Evolutionary conservation across 2,888 invertebrate genomes (phyloP), one percentile per base, ranked within the genome.

Genomic region (Polydrusus tereticollis): DNA sequence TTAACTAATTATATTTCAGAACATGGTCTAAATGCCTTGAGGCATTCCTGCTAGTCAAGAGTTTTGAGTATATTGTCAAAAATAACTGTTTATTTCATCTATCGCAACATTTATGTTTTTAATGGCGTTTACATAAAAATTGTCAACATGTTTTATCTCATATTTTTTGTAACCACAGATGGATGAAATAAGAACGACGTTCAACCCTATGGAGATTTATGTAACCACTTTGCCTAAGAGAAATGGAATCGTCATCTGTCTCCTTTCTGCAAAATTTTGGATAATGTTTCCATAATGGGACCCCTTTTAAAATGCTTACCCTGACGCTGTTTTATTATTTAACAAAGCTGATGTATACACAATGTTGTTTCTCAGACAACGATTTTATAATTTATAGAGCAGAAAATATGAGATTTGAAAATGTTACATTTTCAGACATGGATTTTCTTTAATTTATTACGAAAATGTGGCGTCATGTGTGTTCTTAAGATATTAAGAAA

Each of bases 1-100:
- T 64, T 16, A 26, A 14, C 64, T 64, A 64, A 64, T 64, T 18
- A 64, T 64, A 64, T 33, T 64, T 64, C 23, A 23, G 64, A 50
- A 64, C 52, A 55, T 64, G 21, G 52, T 50, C 52, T 36, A 50
- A 23, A 7, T 20, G 52, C 52, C 38, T 52, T 16, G 50, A 47
- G 23, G 33, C 63, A n/a, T n/a, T 33, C 16, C 29, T 29, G 33
- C 16, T 12, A 47, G 6, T 21, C n/a, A n/a, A 47, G 47, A 12
- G 47, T 47, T 20, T 47, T 21, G 12, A 12, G 21, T 10, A 16
- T 21, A 47, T 10, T 16, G 1, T 21, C 21, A 2, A 20, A 47
- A 47, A 47, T 21, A 4, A 47, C 12, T 47, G 41, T 4, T 29
- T 29, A 29, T 29, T n/a, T n/a, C n/a, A n/a, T n/a, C n/a, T n/a